Evolutionary conservation across 2,113 vertebrate species (phyloP), one percentile per base, ranked within the genome.

Genomic region (Chlorodrepanis virens): DNA sequence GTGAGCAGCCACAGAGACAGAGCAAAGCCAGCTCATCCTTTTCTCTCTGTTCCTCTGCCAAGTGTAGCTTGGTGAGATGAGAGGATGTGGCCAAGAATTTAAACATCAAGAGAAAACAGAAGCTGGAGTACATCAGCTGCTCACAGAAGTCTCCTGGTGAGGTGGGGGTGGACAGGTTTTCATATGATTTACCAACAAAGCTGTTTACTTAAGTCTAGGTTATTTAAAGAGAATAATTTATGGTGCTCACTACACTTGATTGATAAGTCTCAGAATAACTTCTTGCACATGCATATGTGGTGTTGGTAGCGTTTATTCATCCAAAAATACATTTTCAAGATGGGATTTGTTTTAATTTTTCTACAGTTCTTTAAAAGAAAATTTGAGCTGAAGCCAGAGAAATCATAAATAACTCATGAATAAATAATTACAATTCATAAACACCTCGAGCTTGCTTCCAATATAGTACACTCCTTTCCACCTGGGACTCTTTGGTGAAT

Each of bases 331-430:
- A 89, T 95, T 90, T 89, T 96, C 83, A 83, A 91, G 94, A 94
- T 91, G 76, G 89, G 61, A 45, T 61, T 94, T 97, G 93, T 97
- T 96, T 94, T 40, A 79, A 79, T 79, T 89, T 97, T 95, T 87
- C 77, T 93, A 22, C 89, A 93, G 69, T 84, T 94, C 72, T 93
- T 94, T 90, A 89, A 87, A 83, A 82, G 79, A 93, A 94, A 94
- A 82, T 53, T 77, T 95, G 97, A 96, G 94, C 77, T 88, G 72
- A 79, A 96, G 95, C 95, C 85, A 78, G 83, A 87, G 12, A 67
- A 89, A 96, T 97, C 97, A 93, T 97, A 97, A 98, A 97, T 98
- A 97, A 96, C 85, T 96, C 94, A 89, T 64, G 96, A 97, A 97
- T 97, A 96, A 97, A 96, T 96, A 96, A 94, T 96, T 95, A 56